Base-by-base conservation (phyloP, 2,888 invertebrate genomes). In the Drosophila longiperda region DNA sequence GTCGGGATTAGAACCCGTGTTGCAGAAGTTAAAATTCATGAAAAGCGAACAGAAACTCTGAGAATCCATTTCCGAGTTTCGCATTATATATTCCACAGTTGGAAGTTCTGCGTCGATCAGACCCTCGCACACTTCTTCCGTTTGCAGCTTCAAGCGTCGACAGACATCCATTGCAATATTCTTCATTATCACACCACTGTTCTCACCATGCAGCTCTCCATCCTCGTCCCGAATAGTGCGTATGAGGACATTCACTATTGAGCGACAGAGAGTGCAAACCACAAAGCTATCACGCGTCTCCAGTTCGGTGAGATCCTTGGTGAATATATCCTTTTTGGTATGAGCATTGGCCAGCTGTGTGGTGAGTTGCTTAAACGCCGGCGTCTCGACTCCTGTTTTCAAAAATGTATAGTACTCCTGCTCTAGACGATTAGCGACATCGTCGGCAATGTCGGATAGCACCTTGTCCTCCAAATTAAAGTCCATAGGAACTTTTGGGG, bases 111-210 rank as follows among this genome's bases (percentile, higher is more conserved):
- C 91, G 36, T 93, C 92, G 8, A 96, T 91, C 29, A 95, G 92
- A 17, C 95, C 95, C 0, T 90, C 82, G 83, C 97, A 97, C 8
- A 96, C 95, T n/a, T 92, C 92, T 9, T 93, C 91, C 2, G 93
- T 93, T 84, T 95, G 94, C 12, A 96, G 93, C 1, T 95, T 93
- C 3, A 96, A 85, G 1, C 92, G 79, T 1, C 91, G 89, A 78
- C 97, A 97, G 0, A 96, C 82, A 9, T 93, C 93, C 26, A 93
- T 88, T 0, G 94, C 83, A 0, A 93, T 82, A 0, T 86, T 64
- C 3, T 91, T 91, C 29, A 95, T 90, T 0, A 81, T 32, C 0
- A 0, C 76, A 17, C 93, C 55, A 15, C 77, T 78, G 1, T 76
- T 62, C 1, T 87, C 78, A 2, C 82, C 86, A 50, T 76, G 87